Base-by-base conservation (phyloP, 2,797 vertebrate genomes). In the Acanthornis magna region DNA sequence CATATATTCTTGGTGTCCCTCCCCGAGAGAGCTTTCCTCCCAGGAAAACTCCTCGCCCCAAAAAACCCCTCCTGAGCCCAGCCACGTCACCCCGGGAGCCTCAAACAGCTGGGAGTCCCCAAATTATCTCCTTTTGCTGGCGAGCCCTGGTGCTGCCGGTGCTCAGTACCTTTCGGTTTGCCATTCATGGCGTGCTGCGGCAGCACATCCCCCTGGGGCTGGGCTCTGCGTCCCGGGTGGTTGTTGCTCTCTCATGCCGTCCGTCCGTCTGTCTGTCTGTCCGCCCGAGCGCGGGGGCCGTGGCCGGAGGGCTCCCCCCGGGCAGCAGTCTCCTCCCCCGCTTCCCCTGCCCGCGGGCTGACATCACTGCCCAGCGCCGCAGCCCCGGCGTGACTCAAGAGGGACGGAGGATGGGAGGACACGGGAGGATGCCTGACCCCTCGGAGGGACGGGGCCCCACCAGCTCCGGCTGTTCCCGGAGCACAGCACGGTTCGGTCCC, bases 331-430 rank as follows among this genome's bases (percentile, higher is more conserved):
- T 97, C 98, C 98, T 97, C 95, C 96, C 97, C 96, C 91, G 63
- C 96, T 97, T 98, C 98, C 97, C 96, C 88, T 96, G 86, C 88
- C 70, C 54, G 6, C 34, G 38, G 91, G 96, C 97, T 98, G 98
- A 98, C 98, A 98, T 98, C 96, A 96, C 94, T 97, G 97, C 96
- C 67, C 97, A 98, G 98, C 98, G 98, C 98, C 97, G 94, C 96
- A 96, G 97, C 98, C 98, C 91, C 27, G 4, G 61, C 18, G 21
- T 71, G 92, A 95, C 73, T 90, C 91, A 84, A 83, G 79, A 83
- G 53, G 73, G 80, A 65, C 88, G 77, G 47, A 66, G 88, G 62
- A 80, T 12, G 34, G 76, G 42, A 87, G 79, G 92, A 78, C 79
- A 71, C 45, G n/a, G 87, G 58, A 67, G 65, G 85, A 81, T 34